These are phyloP conservation scores for Athrips mouffetella DNA, from an alignment of 2,888 invertebrate species.

Conservation along the genomic window DNA sequence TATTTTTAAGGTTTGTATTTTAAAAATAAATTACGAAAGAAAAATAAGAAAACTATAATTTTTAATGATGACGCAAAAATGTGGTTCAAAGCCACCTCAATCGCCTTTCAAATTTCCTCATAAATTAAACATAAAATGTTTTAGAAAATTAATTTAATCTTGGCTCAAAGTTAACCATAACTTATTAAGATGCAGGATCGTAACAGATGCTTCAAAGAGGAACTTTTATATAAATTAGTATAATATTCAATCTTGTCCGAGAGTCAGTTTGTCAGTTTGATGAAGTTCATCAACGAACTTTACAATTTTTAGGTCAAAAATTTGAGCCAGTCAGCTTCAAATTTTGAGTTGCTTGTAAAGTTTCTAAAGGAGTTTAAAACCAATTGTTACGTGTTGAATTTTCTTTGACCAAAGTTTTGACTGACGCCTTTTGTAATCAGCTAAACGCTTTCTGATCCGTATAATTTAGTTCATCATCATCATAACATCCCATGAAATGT, in stretches of 20 bases:
- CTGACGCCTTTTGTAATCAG: not conserved
- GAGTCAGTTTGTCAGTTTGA: conserved; percentile 10
- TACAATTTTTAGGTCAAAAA: not conserved
- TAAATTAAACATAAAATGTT: conserved; percentile 17
- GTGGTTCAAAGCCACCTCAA: not conserved
- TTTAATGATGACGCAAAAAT: too few species aligned
- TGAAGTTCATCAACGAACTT: not conserved
- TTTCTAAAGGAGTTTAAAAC: too few species aligned
- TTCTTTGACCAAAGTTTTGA: not conserved
- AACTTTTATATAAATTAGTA: conserved; percentile 38
- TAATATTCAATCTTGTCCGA: conserved; percentile 31
- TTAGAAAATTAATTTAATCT: conserved; percentile 17
- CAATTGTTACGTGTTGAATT: not conserved
- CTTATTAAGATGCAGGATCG: conserved; percentile 22
- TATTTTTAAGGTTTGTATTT: too few species aligned
- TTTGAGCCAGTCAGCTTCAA: not conserved
- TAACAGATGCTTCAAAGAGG: conserved; percentile 37
- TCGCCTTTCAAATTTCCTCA: conserved; percentile 6
- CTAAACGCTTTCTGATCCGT: too few species aligned
- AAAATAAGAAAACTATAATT: too few species aligned
- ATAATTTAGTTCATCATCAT: too few species aligned
- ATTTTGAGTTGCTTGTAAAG: not conserved
- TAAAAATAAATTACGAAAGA: too few species aligned
- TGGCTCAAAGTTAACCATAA: conserved; percentile 13
- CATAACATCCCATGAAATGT: too few species aligned